Evolutionary conservation across 2,797 vertebrate species (phyloP).

Genomic region (Picus viridis): DNA sequence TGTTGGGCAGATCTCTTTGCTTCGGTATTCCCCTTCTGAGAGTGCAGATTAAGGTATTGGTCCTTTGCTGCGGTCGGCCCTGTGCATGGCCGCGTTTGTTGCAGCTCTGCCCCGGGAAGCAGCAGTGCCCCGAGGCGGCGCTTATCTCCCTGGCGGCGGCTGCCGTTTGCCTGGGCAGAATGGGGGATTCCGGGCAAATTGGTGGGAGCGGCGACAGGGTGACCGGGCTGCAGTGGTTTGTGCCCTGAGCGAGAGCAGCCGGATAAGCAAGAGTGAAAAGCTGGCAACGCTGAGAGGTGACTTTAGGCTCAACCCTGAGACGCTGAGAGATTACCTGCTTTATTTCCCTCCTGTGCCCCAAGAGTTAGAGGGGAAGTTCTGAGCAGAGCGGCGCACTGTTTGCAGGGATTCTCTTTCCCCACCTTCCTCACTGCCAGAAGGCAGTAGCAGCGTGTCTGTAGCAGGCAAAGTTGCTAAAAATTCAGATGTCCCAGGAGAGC

Average conservation of each 20-base stretch:
- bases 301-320: not conserved
- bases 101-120: not conserved
- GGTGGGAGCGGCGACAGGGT: not conserved
- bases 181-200: not conserved
- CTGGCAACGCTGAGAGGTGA: not conserved
- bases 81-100: not conserved
- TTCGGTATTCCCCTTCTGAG: not conserved
- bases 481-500: not conserved
- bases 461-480: not conserved
- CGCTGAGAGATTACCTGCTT: accelerated
- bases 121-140: accelerated
- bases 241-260: not conserved
- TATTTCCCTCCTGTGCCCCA: not conserved
- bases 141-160: accelerated
- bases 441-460: not conserved
- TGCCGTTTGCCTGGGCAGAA: not conserved
- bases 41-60: not conserved
- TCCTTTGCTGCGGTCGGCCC: accelerated
- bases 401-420: not conserved
- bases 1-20: not conserved
- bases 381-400: accelerated
- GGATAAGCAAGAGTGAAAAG: not conserved
- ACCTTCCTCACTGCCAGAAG: not conserved
- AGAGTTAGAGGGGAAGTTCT: not conserved
- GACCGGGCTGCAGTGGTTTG: accelerated